These are phyloP conservation scores for Drosophila subsilvestris DNA, from an alignment of 2,888 invertebrate species.

Conservation along the genomic window DNA sequence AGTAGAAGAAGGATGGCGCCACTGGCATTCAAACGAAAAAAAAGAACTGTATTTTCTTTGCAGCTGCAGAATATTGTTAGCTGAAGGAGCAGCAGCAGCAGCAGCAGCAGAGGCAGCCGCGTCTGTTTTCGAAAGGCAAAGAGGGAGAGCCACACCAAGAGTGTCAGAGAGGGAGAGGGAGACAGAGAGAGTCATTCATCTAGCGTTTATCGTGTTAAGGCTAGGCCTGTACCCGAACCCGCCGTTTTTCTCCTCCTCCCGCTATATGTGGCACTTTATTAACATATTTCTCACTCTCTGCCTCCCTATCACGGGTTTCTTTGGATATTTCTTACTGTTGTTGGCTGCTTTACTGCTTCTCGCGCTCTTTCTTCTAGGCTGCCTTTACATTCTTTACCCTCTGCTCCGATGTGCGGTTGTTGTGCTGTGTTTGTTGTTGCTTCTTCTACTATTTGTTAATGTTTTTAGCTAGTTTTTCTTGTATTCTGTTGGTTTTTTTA, in stretches of 20 bases:
- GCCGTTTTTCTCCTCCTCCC: slow-evolving; percentile 30
- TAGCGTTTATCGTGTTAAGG: slow-evolving; percentile 74
- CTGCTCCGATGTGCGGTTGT: not conserved
- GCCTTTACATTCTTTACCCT: not conserved
- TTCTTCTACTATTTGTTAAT: not conserved
- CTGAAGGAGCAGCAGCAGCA: slow-evolving; percentile 34
- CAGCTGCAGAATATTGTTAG: slow-evolving; percentile 39
- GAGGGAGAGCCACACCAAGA: not conserved
- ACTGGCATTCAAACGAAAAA: slow-evolving; percentile 24
- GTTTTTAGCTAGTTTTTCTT: not conserved
- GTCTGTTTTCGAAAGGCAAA: slow-evolving; percentile 41
- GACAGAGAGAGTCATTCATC: slow-evolving; percentile 68
- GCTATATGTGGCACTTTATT: slow-evolving; percentile 58
- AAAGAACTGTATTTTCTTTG: slow-evolving; percentile 11
- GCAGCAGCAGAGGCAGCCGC: slow-evolving; percentile 18
- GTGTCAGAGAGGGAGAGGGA: not conserved
- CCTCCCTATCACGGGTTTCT: slow-evolving; percentile 7
- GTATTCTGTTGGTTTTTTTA: too few relatives aligned
- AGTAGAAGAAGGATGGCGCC: slow-evolving; percentile 44
- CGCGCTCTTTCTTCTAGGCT: slow-evolving; percentile 1
- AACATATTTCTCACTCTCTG: slow-evolving; percentile 65
- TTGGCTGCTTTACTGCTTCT: slow-evolving; percentile 10
- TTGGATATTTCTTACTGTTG: slow-evolving; percentile 20
- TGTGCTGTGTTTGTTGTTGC: not conserved
- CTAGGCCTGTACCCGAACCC: slow-evolving; percentile 25